Evolutionary conservation across 1,140 invertebrate genomes (phyloP).

Genomic region (Apis laboriosa): DNA sequence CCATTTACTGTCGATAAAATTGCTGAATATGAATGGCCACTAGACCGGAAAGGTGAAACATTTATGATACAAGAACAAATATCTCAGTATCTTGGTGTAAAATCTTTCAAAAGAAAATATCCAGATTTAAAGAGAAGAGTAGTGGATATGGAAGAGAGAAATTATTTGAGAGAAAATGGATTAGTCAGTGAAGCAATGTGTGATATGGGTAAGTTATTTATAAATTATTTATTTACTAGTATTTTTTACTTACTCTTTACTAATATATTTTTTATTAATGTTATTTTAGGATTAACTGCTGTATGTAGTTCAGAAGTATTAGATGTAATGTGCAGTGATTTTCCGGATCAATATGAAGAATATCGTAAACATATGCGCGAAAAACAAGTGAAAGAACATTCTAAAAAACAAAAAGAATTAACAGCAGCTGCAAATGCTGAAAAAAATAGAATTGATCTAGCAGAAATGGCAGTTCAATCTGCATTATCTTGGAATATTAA

Average conservation of each 20-base stretch:
- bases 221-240: constrained; percentile 17
- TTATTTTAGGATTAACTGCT: constrained; percentile 89
- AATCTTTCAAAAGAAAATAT: constrained; percentile 97
- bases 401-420: constrained; percentile 85
- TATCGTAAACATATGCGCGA: constrained; percentile 92
- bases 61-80: constrained; percentile 96
- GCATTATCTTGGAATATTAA: constrained; percentile 93
- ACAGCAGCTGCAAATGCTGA: constrained; percentile 81
- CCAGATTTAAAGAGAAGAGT: constrained; percentile 92
- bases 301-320: constrained; percentile 94
- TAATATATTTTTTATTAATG: neutral
- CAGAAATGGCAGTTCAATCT: constrained; percentile 92
- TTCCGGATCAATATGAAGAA: constrained; percentile 97
- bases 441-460: constrained; percentile 86
- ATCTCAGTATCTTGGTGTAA: constrained; percentile 94
- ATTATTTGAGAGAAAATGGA: constrained; percentile 91
- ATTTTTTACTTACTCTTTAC: no score
- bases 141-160: constrained; percentile 94
- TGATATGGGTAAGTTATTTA: constrained; percentile 86
- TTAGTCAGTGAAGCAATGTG: constrained; percentile 95
- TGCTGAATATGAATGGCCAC: constrained; percentile 97
- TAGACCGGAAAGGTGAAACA: constrained; percentile 86
- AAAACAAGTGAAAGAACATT: constrained; percentile 88
- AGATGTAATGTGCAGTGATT: constrained; percentile 97
- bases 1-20: constrained; percentile 92